phyloP scores from a whole-genome alignment of 2,888 invertebrate species.

The Ormyrus labotus region DNA sequence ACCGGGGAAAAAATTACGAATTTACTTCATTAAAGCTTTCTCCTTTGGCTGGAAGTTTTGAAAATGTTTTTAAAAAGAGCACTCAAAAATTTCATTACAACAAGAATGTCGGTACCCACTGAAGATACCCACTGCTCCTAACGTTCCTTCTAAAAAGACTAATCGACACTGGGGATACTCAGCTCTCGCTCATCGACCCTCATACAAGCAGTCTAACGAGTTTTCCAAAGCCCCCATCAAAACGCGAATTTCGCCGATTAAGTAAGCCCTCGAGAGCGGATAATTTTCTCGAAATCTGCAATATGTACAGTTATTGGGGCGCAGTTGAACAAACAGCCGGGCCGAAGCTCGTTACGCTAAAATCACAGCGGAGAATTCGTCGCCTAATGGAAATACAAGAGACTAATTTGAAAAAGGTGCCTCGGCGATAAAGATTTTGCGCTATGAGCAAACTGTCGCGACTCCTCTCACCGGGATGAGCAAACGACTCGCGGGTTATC shows the following conservation, averaged over 20 bases:
- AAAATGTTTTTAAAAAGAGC: too few species aligned
- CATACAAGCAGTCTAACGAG: conserved; percentile 14
- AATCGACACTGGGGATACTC: too few species aligned
- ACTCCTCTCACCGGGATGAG: conserved; percentile 36
- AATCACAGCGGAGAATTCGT: conserved; percentile 49
- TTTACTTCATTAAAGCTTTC: too few species aligned
- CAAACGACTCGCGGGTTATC: conserved; percentile 23
- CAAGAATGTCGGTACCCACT: too few species aligned
- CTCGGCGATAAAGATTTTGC: conserved; percentile 61
- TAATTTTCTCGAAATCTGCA: conserved; percentile 29
- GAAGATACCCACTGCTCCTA: too few species aligned
- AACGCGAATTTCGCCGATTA: conserved; percentile 36
- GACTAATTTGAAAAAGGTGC: conserved; percentile 53
- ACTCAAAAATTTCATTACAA: too few species aligned
- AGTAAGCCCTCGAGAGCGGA: conserved; percentile 20
- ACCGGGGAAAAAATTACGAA: too few species aligned
- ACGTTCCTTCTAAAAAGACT: too few species aligned
- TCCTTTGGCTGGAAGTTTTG: too few species aligned
- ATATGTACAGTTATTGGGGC: neutral
- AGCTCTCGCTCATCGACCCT: too few species aligned
- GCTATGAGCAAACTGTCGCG: conserved; percentile 48
- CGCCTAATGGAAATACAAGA: conserved; percentile 46
- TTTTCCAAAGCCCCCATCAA: conserved; percentile 12
- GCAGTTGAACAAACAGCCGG: neutral
- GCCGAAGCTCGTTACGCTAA: conserved; percentile 51